Evolutionary conservation across 2,888 invertebrate species (phyloP).

Genomic region (Drymonia ruficornis): DNA sequence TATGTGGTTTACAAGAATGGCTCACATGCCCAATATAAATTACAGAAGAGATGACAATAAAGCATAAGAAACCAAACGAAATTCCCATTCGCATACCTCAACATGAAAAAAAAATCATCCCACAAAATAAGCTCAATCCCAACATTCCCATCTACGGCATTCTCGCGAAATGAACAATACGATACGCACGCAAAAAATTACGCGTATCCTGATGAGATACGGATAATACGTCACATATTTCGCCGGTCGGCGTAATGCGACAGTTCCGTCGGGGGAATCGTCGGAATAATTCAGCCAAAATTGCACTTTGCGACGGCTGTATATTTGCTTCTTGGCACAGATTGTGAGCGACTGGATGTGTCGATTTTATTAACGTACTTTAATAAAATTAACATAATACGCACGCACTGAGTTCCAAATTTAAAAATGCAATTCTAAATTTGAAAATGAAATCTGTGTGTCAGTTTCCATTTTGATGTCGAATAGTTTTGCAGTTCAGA

Average conservation of each 20-base stretch:
- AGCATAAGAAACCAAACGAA: background rate
- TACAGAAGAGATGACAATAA: too few species aligned
- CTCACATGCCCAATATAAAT: too few species aligned
- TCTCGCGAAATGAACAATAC: conserved; percentile 1
- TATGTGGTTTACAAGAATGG: too few species aligned
- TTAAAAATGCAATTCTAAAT: too few species aligned
- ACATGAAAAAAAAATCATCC: background rate
- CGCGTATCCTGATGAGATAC: conserved; percentile 5
- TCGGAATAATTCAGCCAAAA: conserved; percentile 45
- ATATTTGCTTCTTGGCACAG: background rate
- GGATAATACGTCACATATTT: conserved; percentile 7
- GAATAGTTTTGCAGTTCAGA: too few species aligned
- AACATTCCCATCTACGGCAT: background rate
- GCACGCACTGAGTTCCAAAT: too few species aligned
- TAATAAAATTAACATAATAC: too few species aligned
- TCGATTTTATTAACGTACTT: background rate
- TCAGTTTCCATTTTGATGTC: too few species aligned
- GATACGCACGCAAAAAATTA: conserved; percentile 7
- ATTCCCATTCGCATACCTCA: background rate
- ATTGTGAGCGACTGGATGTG: background rate
- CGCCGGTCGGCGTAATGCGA: conserved; percentile 10
- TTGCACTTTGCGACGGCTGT: conserved; percentile 28
- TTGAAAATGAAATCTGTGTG: too few species aligned
- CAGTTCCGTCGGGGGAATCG: conserved; percentile 29
- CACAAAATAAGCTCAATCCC: background rate